Base-by-base conservation (phyloP, 1,140 invertebrate species). In the Scaptodrosophila lebanonensis region DNA sequence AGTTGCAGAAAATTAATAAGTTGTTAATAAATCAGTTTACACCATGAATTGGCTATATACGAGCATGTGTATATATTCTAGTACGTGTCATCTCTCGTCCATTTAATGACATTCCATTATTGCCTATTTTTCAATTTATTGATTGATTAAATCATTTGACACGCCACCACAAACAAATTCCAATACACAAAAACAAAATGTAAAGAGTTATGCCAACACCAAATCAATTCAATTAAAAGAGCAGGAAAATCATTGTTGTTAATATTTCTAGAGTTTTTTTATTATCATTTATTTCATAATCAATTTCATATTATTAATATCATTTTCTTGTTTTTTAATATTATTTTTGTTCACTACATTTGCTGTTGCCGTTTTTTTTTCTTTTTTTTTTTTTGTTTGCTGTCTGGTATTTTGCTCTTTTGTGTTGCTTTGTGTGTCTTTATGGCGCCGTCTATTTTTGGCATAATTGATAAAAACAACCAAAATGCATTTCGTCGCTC, bases 221-320 rank as follows among this genome's bases (percentile, higher is more conserved):
- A 45, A 44, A 54, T 35, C 12, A 16, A 51, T 52, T 50, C 39
- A 54, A 52, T 43, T 58, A 16, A 56, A 66, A 32, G 32, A 63
- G 58, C 29, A 56, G 15, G 27, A 11, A 38, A 64, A 64, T 71
- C 59, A 72, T 59, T 59, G 61, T 57, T 50, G 47, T 68, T 67
- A 58, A 72, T 77, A 79, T 77, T 79, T 77, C 73, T 77, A 77
- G 59, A 58, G 51, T 63, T 77, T 76, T 79, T n/a, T n/a, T n/a
- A n/a, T n/a, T 66, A 58, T 77, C 38, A 33, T 72, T 76, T 77
- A 67, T 76, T 76, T 69, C 60, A 63, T 77, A 68, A 79, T 79
- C 63, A 79, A 72, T 77, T 77, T 76, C 54, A 71, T 73, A 68
- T 54, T 79, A 79, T 77, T 63, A 67, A 77, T 77, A 79, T 72